Base-by-base conservation (phyloP, 2,113 vertebrate genomes). In the Periophthalmodon schlosseri region DNA sequence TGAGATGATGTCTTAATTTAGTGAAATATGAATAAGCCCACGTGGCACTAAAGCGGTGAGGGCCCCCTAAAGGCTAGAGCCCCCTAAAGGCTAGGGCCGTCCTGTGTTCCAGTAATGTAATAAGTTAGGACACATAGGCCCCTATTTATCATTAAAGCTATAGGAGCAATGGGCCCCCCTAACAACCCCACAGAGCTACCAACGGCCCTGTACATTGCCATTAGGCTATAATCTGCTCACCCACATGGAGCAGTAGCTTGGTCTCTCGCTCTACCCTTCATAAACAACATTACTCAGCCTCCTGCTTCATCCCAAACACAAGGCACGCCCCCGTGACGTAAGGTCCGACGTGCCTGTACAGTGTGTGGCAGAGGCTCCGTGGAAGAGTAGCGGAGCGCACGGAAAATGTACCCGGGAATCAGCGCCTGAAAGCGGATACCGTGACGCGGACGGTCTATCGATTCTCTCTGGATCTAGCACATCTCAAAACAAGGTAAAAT, bases 291-390 rank as follows among this genome's bases (percentile, higher is more conserved):
- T 44, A n/a, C 61, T 64, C 63, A 39, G 33, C 63, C 33, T 36
- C 33, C 52, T 54, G 5, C 33, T 39, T 39, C 46, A 54, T 28
- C 68, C 33, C 73, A 39, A 21, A 23, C 75, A 46, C 9, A 46
- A 47, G 56, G 49, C 46, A 80, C 89, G 82, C 87, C 89, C 83
- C 74, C 68, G 58, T 36, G 68, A 58, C 77, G 73, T 70, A 68
- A 76, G 69, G 57, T 13, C 56, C 13, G 21, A 49, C 78, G 75
- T 67, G 78, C 72, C 76, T 67, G 72, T 73, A 47, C 1, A 72
- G 16, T 69, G 20, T 13, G 34, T 70, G 34, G 47, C n/a, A 10
- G 47, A 50, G 54, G 83, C 84, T 76, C 73, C 72, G 34, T 33
- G 82, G 74, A 85, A 73, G 82, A 72, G 18, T 36, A 49, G 67